Base-by-base conservation (phyloP, 53 echinoderm and acorn worm genomes). In the Echinometra lucunter region DNA sequence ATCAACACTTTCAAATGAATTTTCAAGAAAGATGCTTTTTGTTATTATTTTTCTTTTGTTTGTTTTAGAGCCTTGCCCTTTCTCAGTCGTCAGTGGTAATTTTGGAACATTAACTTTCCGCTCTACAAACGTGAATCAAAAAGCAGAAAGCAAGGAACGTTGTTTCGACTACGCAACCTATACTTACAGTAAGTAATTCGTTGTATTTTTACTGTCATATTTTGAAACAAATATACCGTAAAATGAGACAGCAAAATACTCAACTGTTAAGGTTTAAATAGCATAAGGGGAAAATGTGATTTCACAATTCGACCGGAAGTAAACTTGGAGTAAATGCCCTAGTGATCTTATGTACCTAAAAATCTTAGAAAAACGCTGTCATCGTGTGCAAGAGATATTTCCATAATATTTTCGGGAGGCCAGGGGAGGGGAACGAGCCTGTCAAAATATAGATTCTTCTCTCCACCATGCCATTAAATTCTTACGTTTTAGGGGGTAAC, bases 31-130 rank as follows among this genome's bases (percentile, higher is more conserved):
- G n/a, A n/a, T n/a, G n/a, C n/a, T n/a, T n/a, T n/a, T n/a, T n/a
- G n/a, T n/a, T n/a, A n/a, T n/a, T n/a, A n/a, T n/a, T n/a, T n/a
- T n/a, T n/a, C n/a, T n/a, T n/a, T n/a, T n/a, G n/a, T n/a, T 1
- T 53, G 53, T 53, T 53, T 57, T 60, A 95, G 95, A 92, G n/a
- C 49, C 72, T 87, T 95, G 95, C 57, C 85, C 66, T 45, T 21
- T 8, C 28, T 83, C 70, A 11, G 70, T 66, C 4, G 87, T 95
- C 45, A 85, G 30, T 44, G 88, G 85, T 60, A 12, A 38, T 7
- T 92, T 88, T 53, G 95, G 95, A 21, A 91, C 49, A 35, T 10
- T 95, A 69, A 95, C 92, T 40, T 95, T 95, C n/a, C 44, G 37
- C 16, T 7, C 44, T 45, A 83, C 92, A 5, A 32, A 10, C 5